Evolutionary conservation across 2,888 invertebrate genomes (phyloP), one percentile per base, ranked within the genome.

Genomic region (Arenicola marina): DNA sequence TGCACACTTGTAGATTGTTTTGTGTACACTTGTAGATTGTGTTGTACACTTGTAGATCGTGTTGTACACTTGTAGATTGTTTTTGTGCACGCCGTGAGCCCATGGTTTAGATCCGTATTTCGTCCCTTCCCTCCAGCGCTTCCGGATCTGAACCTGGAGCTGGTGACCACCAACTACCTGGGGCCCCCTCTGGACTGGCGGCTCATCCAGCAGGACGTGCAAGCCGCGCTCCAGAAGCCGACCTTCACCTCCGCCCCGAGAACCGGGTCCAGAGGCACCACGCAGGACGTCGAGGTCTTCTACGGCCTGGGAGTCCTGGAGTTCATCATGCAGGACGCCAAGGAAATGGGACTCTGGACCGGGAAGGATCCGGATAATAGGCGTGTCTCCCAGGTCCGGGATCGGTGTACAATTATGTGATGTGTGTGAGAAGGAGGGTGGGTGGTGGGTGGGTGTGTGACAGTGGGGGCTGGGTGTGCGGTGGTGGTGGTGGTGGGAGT

Each of bases 131-230:
- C 24, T 51, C 38, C 73, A 81, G 81, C 78, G 2, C 63, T 80
- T 33, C 80, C 81, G 1, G 73, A 73, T n/a, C 75, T 79, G 26
- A 76, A 76, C 61, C 66, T 80, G 44, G 80, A 80, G 44, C 72
- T 81, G 18, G 78, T 76, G 0, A 80, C 80, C 3, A 69, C 77
- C 55, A 78, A 80, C 67, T 80, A 81, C 68, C 73, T 81, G 43
- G 80, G 79, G 0, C 77, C 73, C 18, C 75, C 76, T 7, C 67
- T 80, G 7, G 77, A 78, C 62, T 74, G 73, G 68, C 55, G 72
- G 0, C 29, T 65, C 26, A 61, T 80, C 24, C 67, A 73, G 38
- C 56, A 61, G 7, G 75, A 78, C 15, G 73, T 79, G 26, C 63
- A 64, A 32, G 68, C 62, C 2, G 79, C 79, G 11, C 67, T 78